Evolutionary conservation across 1,140 invertebrate genomes (phyloP), one percentile per base, ranked within the genome.

Genomic region (Psilanteris sp.): DNA sequence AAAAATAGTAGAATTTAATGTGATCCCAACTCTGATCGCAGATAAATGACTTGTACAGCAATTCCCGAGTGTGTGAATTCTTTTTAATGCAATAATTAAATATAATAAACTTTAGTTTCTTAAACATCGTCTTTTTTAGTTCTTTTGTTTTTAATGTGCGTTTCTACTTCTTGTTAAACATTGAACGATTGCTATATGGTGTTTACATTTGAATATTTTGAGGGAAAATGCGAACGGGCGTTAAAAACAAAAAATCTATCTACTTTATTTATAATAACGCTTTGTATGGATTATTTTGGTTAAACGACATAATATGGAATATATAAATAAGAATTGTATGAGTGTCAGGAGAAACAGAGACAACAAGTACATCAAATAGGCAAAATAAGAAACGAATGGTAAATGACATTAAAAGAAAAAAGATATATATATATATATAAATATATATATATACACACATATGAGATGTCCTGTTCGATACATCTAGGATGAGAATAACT

Each of bases 401-500:
- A 68, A 80, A 52, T 64, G 43, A 73, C 59, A 59, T 39, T 34
- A 15, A 74, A 61, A 57, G 11, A 57, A 22, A 22, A 50, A 43
- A 20, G 22, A 64, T 48, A 57, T 26, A 50, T 44, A 64, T 39
- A 66, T 44, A 50, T 57, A 66, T 41, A 73, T 44, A 64, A 43
- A 67, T 24, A 52, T 36, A 68, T 57, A 67, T 52, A 37, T 50
- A 66, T 55, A 27, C 36, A 71, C 59, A 76, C 11, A 61, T 55
- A 59, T 57, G 48, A 55, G 32, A 55, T 37, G 55, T 72, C 57
- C 67, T 62, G 48, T 72, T 72, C 24, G 36, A 62, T 72, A 62
- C 32, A 72, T 72, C 67, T 14, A 43, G 27, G 20, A 46, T 36
- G 54, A 71, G 67, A 54, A 10, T 50, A 71, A 54, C 67, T n/a